Percentiles rank a stretch among this genome's conserved stretches.
phyloP scores from a whole-genome alignment of 2,113 vertebrate species.

The Hydrolagus affinis region DNA sequence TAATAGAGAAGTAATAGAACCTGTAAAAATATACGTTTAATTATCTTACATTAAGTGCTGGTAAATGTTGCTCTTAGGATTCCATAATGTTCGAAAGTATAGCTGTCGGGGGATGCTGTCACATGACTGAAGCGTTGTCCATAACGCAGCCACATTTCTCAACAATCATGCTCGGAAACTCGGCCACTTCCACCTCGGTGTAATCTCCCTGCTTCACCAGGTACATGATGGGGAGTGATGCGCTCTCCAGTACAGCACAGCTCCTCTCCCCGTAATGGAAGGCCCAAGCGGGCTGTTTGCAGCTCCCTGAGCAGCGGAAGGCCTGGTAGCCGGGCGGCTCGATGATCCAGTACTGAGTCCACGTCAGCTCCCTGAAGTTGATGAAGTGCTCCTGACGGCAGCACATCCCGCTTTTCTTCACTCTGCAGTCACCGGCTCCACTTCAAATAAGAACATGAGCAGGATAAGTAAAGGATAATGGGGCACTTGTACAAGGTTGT shows the following conservation, averaged over 20 bases:
- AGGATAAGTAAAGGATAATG: no score
- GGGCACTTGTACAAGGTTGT: no score
- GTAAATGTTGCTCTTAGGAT: slow-evolving; percentile 18
- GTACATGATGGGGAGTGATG: slow-evolving; percentile 78
- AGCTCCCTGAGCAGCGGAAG: slow-evolving; percentile 60
- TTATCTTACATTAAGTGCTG: slow-evolving; percentile 53
- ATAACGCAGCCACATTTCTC: slow-evolving; percentile 68
- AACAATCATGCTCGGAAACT: slow-evolving; percentile 76
- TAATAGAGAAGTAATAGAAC: background rate
- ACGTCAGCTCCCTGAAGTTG: slow-evolving; percentile 67
- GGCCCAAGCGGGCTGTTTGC: slow-evolving; percentile 52
- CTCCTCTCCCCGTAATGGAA: slow-evolving; percentile 55
- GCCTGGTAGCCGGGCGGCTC: slow-evolving; percentile 70
- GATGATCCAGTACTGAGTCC: slow-evolving; percentile 76
- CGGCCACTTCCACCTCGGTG: slow-evolving; percentile 78
- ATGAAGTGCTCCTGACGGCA: slow-evolving; percentile 70
- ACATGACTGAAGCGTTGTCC: slow-evolving; percentile 62
- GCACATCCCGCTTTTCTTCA: slow-evolving; percentile 49
- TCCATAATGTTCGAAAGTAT: background rate
- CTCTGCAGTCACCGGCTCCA: slow-evolving; percentile 65
- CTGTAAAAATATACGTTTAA: slow-evolving; percentile 34
- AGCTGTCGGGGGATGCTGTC: slow-evolving; percentile 33
- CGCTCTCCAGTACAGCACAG: slow-evolving; percentile 60
- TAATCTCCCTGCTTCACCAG: slow-evolving; percentile 74
- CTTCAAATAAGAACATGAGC: slow-evolving; percentile 43